A percentile compares a stretch with the other conserved stretches of the same genome.
These are phyloP conservation scores for Gari tellinella DNA, from an alignment of 2,888 invertebrate genomes.

Conservation along the genomic window DNA sequence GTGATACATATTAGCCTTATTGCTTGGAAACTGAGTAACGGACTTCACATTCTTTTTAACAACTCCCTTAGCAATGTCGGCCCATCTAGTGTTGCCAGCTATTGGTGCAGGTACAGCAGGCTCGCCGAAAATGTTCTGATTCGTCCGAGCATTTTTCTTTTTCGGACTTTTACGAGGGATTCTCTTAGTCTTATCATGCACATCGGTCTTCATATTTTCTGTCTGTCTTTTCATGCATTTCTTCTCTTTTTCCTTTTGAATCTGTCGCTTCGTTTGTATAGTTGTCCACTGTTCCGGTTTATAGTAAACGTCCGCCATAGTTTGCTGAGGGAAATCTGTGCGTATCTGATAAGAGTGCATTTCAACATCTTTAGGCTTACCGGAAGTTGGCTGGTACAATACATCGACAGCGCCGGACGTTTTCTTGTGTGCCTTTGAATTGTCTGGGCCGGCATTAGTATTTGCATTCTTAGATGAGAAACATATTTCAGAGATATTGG, in stretches of 20 bases:
- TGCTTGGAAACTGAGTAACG: not conserved
- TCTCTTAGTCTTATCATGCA: too few relatives aligned
- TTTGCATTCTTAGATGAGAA: not conserved
- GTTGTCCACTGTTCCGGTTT: conserved; percentile 40
- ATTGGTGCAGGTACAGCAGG: not conserved
- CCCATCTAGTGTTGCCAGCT: conserved; percentile 45
- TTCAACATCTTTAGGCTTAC: too few relatives aligned
- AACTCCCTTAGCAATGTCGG: conserved; percentile 58
- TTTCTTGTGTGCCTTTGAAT: not conserved
- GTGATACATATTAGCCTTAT: not conserved
- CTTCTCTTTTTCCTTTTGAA: conserved; percentile 28
- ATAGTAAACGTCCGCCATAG: too few relatives aligned
- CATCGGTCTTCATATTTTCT: too few relatives aligned
- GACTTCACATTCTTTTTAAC: not conserved
- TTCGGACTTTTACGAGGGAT: too few relatives aligned
- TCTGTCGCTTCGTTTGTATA: conserved; percentile 46
- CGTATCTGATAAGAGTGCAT: too few relatives aligned
- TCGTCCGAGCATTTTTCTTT: too few relatives aligned
- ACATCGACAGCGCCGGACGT: too few relatives aligned
- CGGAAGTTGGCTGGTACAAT: too few relatives aligned
- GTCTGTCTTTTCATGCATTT: too few relatives aligned
- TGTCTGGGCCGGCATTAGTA: conserved; percentile 3
- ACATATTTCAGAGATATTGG: too few relatives aligned
- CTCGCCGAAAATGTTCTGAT: not conserved
- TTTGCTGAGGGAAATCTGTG: too few relatives aligned